Percentiles rank a stretch among this genome's conserved stretches.
Conservation (phyloP, 1,140 invertebrate genomes). For the Orchestia grillus region DNA sequence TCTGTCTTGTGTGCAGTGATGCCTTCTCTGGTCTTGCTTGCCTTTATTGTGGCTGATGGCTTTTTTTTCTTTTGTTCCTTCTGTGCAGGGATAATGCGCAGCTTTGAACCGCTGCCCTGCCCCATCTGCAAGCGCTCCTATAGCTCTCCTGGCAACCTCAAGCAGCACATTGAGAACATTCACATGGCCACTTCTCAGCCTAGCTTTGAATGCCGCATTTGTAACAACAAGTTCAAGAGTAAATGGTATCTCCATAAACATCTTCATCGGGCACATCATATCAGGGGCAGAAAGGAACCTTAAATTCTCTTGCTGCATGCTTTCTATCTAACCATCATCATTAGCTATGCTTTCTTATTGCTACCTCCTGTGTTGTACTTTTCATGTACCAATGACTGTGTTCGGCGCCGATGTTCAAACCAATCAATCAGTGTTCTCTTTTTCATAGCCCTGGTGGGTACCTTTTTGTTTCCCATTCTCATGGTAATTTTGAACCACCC, state of each 20-base stretch:
- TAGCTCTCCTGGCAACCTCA: constrained; percentile 68
- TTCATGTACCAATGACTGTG: not conserved
- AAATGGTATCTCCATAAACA: constrained; percentile 68
- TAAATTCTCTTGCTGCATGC: constrained; percentile 42
- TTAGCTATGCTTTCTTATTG: constrained; percentile 13
- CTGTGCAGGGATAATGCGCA: constrained; percentile 68
- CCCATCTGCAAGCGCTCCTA: constrained; percentile 68
- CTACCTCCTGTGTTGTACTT: not conserved
- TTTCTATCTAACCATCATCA: constrained; percentile 28
- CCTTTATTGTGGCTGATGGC: constrained; percentile 65
- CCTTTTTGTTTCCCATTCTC: not conserved
- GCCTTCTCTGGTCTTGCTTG: constrained; percentile 29
- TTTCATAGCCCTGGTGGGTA: not conserved
- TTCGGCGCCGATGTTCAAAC: not conserved
- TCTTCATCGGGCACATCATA: constrained; percentile 68
- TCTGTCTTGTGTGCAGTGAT: constrained; percentile 53
- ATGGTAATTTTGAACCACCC: not conserved
- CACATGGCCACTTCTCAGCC: constrained; percentile 68
- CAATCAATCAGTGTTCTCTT: constrained; percentile 1
- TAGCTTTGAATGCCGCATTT: constrained; percentile 68
- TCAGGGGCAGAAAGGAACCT: constrained; percentile 67
- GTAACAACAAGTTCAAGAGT: constrained; percentile 68
- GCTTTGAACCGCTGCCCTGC: constrained; percentile 68
- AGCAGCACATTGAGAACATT: constrained; percentile 68
- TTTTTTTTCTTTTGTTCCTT: constrained; percentile 63